Evolutionary conservation across 2,797 vertebrate genomes (phyloP).

Genomic region (Crenuchus spilurus): DNA sequence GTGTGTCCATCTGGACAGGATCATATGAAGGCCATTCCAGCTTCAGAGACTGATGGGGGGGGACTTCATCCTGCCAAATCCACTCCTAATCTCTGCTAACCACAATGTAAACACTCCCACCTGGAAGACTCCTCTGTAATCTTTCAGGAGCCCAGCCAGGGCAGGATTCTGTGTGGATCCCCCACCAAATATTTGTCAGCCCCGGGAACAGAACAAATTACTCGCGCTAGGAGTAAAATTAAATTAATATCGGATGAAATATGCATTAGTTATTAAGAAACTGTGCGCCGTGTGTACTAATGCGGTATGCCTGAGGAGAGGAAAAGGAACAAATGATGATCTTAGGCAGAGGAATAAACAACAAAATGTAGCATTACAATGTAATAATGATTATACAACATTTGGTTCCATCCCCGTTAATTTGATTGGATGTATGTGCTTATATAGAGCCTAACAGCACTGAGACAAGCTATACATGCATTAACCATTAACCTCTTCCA

Average conservation of each 20-base stretch:
- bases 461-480: too few species aligned
- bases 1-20: conserved; percentile 33
- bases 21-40: not conserved
- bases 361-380: not conserved
- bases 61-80: conserved; percentile 36
- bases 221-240: not conserved
- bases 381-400: too few species aligned
- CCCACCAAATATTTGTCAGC: conserved; percentile 18
- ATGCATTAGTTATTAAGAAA: conserved; percentile 15
- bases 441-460: too few species aligned
- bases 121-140: conserved; percentile 33
- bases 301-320: not conserved
- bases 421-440: too few species aligned
- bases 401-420: too few species aligned
- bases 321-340: not conserved
- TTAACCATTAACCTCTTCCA: too few species aligned
- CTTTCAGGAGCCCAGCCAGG: conserved; percentile 1
- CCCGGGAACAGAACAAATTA: conserved; percentile 24
- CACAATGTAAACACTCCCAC: conserved; percentile 41
- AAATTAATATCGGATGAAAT: conserved; percentile 26
- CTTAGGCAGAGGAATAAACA: not conserved
- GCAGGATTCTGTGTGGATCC: conserved; percentile 14
- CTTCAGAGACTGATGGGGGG: not conserved
- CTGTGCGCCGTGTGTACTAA: not conserved
- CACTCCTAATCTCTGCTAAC: conserved; percentile 44